Evolutionary conservation across 1,140 invertebrate species (phyloP).

Genomic region (Papilio machaon): DNA sequence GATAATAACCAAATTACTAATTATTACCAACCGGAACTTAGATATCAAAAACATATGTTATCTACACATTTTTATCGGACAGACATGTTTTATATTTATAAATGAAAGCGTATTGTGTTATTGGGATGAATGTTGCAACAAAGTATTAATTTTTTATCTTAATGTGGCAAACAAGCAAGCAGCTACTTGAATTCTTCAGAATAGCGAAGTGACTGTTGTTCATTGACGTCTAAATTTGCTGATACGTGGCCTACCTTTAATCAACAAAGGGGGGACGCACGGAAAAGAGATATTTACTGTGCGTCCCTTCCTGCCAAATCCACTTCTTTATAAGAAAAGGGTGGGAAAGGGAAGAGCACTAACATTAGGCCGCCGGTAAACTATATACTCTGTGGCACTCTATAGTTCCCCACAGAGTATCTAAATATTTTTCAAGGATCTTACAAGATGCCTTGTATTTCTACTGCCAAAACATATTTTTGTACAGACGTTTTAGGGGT

Average conservation of each 20-base stretch:
- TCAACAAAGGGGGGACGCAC: too few species aligned
- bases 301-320: too few species aligned
- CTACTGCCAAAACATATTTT: not conserved
- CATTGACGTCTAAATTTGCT: too few species aligned
- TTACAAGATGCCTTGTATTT: too few species aligned
- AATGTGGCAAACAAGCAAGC: too few species aligned
- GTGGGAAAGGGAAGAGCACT: too few species aligned
- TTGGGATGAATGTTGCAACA: not conserved
- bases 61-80: not conserved
- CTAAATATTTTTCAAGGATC: too few species aligned
- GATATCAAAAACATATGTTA: slow-evolving; percentile 9
- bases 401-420: not conserved
- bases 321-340: too few species aligned
- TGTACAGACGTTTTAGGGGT: not conserved
- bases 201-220: too few species aligned
- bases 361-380: not conserved
- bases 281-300: too few species aligned
- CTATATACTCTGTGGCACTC: not conserved
- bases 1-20: not conserved
- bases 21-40: slow-evolving; percentile 13
- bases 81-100: not conserved
- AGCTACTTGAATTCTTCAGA: too few species aligned
- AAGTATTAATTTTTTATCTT: not conserved
- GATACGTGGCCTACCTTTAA: too few species aligned
- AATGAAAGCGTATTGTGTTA: not conserved